These are phyloP conservation scores for Ethmia dodecea DNA, from an alignment of 2,888 invertebrate species.

Conservation along the genomic window DNA sequence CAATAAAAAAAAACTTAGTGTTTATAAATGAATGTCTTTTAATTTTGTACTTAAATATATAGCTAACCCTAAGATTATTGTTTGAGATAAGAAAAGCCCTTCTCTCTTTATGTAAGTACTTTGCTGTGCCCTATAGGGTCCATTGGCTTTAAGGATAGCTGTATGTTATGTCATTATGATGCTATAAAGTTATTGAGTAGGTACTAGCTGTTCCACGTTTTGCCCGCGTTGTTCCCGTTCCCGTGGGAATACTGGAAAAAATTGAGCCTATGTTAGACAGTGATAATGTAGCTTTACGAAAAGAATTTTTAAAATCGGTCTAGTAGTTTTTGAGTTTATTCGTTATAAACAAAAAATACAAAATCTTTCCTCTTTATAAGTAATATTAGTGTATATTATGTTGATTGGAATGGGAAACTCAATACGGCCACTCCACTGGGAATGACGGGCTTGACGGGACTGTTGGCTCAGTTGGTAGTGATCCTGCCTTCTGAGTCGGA, in stretches of 20 bases:
- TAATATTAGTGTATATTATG: background rate
- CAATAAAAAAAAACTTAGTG: too few species aligned
- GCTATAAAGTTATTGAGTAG: background rate
- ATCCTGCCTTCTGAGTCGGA: too few species aligned
- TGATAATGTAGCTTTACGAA: background rate
- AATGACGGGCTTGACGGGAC: too few species aligned
- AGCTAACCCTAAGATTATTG: too few species aligned
- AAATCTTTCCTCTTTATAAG: background rate
- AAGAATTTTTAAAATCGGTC: background rate
- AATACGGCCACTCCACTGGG: background rate
- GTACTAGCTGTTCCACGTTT: background rate
- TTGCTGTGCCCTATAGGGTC: background rate
- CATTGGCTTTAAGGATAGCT: background rate
- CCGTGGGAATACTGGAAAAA: background rate
- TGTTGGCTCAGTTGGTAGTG: too few species aligned
- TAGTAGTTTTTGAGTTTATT: background rate
- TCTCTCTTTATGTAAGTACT: too few species aligned
- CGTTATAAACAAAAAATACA: background rate
- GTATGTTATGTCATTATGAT: background rate
- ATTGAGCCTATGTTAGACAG: background rate
- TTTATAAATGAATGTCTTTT: too few species aligned
- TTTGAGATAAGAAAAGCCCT: too few species aligned
- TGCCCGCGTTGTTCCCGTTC: too few species aligned
- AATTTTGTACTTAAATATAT: too few species aligned
- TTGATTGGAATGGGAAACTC: background rate